Evolutionary conservation across 2,797 vertebrate genomes (phyloP), one percentile per base, ranked within the genome.

Genomic region (Catamblyrhynchus diadema): DNA sequence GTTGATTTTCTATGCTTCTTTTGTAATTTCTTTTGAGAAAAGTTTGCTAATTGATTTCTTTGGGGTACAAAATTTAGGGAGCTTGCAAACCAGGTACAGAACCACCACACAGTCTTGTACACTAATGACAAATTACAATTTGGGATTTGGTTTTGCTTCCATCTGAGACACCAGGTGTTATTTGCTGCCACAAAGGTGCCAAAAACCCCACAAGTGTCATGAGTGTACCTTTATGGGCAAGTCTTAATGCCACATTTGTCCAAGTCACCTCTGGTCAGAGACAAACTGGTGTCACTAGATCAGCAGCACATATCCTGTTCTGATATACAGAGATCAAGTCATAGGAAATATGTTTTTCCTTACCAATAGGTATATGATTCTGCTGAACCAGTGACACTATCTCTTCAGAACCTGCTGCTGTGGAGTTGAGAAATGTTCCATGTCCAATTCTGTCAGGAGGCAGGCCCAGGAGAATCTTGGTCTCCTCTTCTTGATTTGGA

Each of bases 361-460:
- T 97, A 99, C 99, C 99, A 14, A 99, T 97, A 7, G 99, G 99
- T 86, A 99, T 99, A 24, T 66, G 98, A 66, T 98, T 97, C 64
- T 96, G 98, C 62, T 95, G 97, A 67, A 99, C 99, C 93, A 98
- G 98, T 39, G 99, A 97, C 59, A 99, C 98, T 27, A 99, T 97
- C 81, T 98, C 97, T 66, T 98, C 96, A 54, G 98, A 98, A 50
- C 98, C 98, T 10, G 97, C 96, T 41, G 98, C 92, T 65, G 98
- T 95, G 15, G 98, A 98, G 35, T 88, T 97, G 64, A 98, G 97
- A 83, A 99, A 99, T 10, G 99, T 99, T 24, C 99, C 99, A 3
- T 99, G 99, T 28, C 99, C 99, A 21, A 99, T 99, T 97, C 99
- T 98, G 97, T 99, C 98, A 23, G 99, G 99, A 86, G 99, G 98